Evolutionary conservation across 2,888 invertebrate species (phyloP).

Genomic region (Lysandra coridon): DNA sequence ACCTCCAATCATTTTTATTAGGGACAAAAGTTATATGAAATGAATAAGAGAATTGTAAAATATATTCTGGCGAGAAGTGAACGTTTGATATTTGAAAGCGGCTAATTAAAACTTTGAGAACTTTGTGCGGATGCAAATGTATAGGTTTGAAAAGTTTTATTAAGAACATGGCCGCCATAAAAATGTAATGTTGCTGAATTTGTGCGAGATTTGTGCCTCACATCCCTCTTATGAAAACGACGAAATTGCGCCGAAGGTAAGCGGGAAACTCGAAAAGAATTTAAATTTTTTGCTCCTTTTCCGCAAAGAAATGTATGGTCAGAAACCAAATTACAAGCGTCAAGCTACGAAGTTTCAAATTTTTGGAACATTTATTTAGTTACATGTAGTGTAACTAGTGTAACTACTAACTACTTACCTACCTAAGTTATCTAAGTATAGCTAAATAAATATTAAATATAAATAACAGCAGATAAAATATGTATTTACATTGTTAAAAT

Average conservation of each 20-base stretch:
- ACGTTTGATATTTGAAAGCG: conserved; percentile 39
- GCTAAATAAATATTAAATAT: no score
- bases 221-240: conserved; percentile 65
- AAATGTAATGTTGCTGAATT: conserved; percentile 42
- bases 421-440: no score
- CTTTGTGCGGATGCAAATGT: conserved; percentile 43
- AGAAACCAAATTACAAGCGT: conserved; percentile 60
- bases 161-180: conserved; percentile 41
- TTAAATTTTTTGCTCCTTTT: conserved; percentile 72
- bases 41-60: conserved; percentile 29
- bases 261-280: conserved; percentile 65
- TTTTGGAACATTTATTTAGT: conserved; percentile 12
- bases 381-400: conserved; percentile 12
- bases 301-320: conserved; percentile 74
- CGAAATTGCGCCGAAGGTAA: conserved; percentile 64
- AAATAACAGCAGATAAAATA: no score
- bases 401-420: no score
- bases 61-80: conserved; percentile 32
- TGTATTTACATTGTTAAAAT: no score
- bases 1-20: conserved; percentile 5
- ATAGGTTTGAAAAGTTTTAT: conserved; percentile 41
- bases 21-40: conserved; percentile 25
- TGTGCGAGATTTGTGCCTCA: conserved; percentile 56
- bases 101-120: conserved; percentile 44
- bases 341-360: conserved; percentile 16